Conservation (phyloP, 1,140 invertebrate genomes). For the Lepidurus apus region DNA sequence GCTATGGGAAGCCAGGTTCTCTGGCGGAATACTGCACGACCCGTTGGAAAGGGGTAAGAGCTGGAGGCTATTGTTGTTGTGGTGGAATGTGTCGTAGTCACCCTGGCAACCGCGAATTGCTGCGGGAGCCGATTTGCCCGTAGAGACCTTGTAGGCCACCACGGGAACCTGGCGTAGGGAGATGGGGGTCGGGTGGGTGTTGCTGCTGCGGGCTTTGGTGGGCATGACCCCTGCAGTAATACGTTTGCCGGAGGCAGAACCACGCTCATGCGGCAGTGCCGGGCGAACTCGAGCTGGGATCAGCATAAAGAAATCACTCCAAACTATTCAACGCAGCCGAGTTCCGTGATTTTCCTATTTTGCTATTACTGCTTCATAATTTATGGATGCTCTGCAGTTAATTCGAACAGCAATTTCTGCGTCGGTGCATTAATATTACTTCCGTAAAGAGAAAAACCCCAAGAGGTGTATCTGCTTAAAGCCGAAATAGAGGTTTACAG, state of each 20-base stretch:
- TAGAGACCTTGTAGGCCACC: background rate
- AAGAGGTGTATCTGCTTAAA: too few species aligned
- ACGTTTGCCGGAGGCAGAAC: background rate
- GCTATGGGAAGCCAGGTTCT: background rate
- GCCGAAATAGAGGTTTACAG: too few species aligned
- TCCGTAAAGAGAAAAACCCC: too few species aligned
- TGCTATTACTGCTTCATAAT: too few species aligned
- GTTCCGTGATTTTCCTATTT: background rate
- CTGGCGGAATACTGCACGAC: background rate
- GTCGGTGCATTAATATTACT: too few species aligned
- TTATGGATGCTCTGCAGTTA: too few species aligned
- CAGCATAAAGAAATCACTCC: slow-evolving; percentile 10
- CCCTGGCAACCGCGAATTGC: slow-evolving; percentile 12
- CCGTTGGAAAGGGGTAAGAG: background rate
- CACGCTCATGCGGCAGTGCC: background rate
- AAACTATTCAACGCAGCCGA: background rate
- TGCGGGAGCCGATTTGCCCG: background rate
- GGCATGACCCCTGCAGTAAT: slow-evolving; percentile 7
- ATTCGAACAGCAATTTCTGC: too few species aligned
- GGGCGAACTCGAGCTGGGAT: slow-evolving; percentile 3
- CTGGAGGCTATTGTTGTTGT: slow-evolving; percentile 19
- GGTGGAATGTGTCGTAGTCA: background rate
- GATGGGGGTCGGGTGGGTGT: background rate
- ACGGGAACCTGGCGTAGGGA: background rate
- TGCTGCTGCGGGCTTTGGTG: background rate